Base-by-base conservation (phyloP, 1,140 invertebrate genomes). In the Euwallacea similis region DNA sequence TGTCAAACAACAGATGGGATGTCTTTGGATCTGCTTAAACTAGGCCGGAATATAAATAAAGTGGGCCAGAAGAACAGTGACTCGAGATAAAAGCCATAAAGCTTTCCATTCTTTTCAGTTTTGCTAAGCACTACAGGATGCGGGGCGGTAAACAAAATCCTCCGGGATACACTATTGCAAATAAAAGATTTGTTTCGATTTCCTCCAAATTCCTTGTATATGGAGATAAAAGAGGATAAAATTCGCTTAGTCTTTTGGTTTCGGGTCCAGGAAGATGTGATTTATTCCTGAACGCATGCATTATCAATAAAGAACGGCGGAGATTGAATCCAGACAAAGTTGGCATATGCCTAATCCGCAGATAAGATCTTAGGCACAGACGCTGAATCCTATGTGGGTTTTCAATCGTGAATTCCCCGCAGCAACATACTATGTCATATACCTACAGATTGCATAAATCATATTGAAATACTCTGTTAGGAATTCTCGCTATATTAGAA, bases 131-230 rank as follows among this genome's bases (percentile, higher is more conserved):
- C 8, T 60, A 41, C 9, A 42, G 42, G 10, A 60, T 60, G 16
- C 21, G 41, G 10, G 15, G 41, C 41, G 41, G 41, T 42, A 60
- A 60, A 42, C 9, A 33, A 60, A 42, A n/a, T 60, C 58, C 58
- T 41, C 10, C 8, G 10, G 15, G 58, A 60, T 41, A 33, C 10
- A 16, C 21, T 11, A 11, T 42, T 42, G 41, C 21, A 15, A 60
- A 60, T 60, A 42, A 42, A 41, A 42, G 21, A 60, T 60, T 42
- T 60, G 10, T 42, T 10, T 42, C 16, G 21, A 60, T 42, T 60
- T 6, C 15, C 58, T 16, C 16, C 21, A 41, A 60, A 41, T 60
- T 60, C 10, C 10, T 10, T 10, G 16, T 60, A 10, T 60, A 56
- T 15, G 16, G 54, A 11, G 16, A 21, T 11, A 56, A 56, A 56